phyloP scores from a whole-genome alignment of 2,888 invertebrate species.

The Bhutanitis thaidina region DNA sequence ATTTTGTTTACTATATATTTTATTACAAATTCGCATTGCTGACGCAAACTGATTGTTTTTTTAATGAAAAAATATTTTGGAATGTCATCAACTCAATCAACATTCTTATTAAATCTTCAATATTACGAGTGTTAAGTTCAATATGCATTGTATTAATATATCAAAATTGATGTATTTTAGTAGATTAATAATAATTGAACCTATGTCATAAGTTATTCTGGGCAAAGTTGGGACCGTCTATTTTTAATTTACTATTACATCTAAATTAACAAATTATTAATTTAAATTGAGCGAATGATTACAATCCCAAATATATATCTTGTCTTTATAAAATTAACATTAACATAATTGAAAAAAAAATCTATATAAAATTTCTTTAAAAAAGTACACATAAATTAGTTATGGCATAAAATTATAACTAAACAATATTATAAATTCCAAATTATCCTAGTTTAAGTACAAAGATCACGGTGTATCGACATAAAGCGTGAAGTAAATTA shows the following conservation, averaged over 20 bases:
- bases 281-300: constrained; percentile 66
- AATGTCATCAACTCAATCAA: not conserved
- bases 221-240: not conserved
- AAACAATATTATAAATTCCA: constrained; percentile 52
- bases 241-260: constrained; percentile 15
- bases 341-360: constrained; percentile 44
- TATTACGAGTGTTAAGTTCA: constrained; percentile 3
- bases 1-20: not conserved
- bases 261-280: constrained; percentile 32
- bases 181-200: constrained; percentile 1
- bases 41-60: too few relatives aligned
- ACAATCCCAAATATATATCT: constrained; percentile 51
- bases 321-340: constrained; percentile 38
- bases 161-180: not conserved
- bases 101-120: not conserved
- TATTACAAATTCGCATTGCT: constrained; percentile 7
- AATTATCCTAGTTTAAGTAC: constrained; percentile 69
- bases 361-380: constrained; percentile 48
- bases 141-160: not conserved
- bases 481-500: constrained; percentile 31
- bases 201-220: not conserved
- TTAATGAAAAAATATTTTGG: not conserved
- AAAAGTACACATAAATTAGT: constrained; percentile 69
- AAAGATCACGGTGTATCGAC: constrained; percentile 49
- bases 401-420: constrained; percentile 73